phyloP scores from a whole-genome alignment of 2,113 vertebrate genomes.

The Seriola aureovittata region DNA sequence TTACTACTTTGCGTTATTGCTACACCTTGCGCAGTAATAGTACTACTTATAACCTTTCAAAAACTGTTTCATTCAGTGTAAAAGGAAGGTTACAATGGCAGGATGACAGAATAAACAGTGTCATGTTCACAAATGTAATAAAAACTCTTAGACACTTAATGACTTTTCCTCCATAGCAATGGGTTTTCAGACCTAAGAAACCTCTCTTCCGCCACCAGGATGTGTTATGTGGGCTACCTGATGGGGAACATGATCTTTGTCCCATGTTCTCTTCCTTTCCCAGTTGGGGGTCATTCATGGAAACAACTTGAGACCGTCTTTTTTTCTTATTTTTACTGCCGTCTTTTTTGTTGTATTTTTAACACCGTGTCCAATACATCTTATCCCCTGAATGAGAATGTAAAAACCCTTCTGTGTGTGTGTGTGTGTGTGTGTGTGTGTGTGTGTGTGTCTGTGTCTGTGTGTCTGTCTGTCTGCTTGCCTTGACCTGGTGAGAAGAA shows the following conservation, averaged over 20 bases:
- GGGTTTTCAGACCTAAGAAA: conserved; percentile 48
- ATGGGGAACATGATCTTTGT: conserved; percentile 64
- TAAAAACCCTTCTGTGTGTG: conserved; percentile 35
- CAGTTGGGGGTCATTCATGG: conserved; percentile 72
- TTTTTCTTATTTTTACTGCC: conserved; percentile 56
- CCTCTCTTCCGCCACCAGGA: conserved; percentile 41
- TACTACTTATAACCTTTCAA: neutral
- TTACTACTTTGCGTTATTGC: neutral
- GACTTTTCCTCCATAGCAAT: conserved; percentile 13
- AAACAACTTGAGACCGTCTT: conserved; percentile 72
- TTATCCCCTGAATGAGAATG: conserved; percentile 62
- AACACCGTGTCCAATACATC: conserved; percentile 69
- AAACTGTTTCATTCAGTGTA: neutral
- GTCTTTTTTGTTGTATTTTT: conserved; percentile 68
- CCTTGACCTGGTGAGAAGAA: conserved; percentile 56
- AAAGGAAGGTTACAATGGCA: neutral
- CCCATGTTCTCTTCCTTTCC: conserved; percentile 63
- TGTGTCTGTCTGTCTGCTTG: conserved; percentile 26
- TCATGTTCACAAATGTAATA: conserved; percentile 35
- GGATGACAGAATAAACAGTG: neutral
- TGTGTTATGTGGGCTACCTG: conserved; percentile 49
- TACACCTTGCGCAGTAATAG: neutral
- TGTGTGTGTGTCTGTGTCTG: conserved; percentile 11
- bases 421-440: conserved; percentile 16
- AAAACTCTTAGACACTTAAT: conserved; percentile 33